Percentiles rank a stretch among this genome's conserved stretches.
phyloP scores from a whole-genome alignment of 2,888 invertebrate species.

The Aelia acuminata region DNA sequence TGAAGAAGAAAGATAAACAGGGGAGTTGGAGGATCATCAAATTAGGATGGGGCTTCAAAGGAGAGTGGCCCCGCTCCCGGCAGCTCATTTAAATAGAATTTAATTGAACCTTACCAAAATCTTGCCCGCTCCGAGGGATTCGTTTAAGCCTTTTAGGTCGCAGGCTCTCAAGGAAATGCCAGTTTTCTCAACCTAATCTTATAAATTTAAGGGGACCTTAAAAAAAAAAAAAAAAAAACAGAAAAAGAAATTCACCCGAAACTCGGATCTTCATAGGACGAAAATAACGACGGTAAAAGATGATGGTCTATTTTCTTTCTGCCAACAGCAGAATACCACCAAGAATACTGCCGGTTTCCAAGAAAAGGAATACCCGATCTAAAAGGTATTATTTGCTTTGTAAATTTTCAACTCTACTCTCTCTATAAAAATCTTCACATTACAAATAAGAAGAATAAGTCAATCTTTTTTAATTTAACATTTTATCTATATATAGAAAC shows the following conservation, averaged over 20 bases:
- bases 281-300: not conserved
- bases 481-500: too few species aligned
- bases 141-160: not conserved
- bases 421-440: too few species aligned
- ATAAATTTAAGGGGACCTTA: too few species aligned
- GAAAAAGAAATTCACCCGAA: not conserved
- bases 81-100: slow-evolving; percentile 49
- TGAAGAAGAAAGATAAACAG: slow-evolving; percentile 30
- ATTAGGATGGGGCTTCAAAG: slow-evolving; percentile 35
- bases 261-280: not conserved
- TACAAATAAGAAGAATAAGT: too few species aligned
- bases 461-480: too few species aligned
- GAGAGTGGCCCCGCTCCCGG: not conserved
- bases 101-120: slow-evolving; percentile 42
- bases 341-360: too few species aligned
- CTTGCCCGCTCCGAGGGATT: not conserved
- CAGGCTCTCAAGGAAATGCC: not conserved
- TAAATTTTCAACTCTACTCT: too few species aligned
- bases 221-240: too few species aligned
- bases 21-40: slow-evolving; percentile 32
- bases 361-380: too few species aligned
- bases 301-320: not conserved
- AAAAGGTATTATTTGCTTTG: too few species aligned
- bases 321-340: too few species aligned
- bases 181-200: not conserved